Evolutionary conservation across 2,797 vertebrate genomes (phyloP), one percentile per base, ranked within the genome.

Genomic region (Microhierax caerulescens): DNA sequence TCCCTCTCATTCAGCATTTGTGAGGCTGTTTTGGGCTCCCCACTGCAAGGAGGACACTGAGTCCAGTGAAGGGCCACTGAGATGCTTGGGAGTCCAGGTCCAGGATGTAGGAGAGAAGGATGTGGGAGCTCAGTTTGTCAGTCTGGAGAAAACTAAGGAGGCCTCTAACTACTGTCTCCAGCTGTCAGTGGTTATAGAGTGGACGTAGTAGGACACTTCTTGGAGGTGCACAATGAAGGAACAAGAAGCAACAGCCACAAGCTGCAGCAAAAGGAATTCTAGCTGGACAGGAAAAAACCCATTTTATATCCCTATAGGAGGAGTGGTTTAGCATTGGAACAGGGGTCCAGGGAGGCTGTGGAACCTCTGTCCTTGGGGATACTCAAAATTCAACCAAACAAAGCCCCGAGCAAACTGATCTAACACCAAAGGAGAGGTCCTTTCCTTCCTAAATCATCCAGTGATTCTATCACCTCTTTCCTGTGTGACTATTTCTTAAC

Each of bases 261-360:
- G 19, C 5, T 70, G 17, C 72, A 63, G 25, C 43, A 45, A 80
- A 12, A 88, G 48, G 10, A 73, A 56, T 84, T 88, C 60, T 67
- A 92, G 19, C 24, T 47, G 30, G 43, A 34, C 9, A 7, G 39
- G 28, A 39, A 15, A 67, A 53, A 76, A 30, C 0, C 0, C 2
- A 2, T 3, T 24, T 53, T 41, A 15, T 21, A 7, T 12, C 45
- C 17, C 19, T 3, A 9, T 36, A 34, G 9, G 24, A 10, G 34
- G 24, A 74, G 9, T 51, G 34, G 5, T 68, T 74, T 43, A 74
- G 43, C 37, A 45, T n/a, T 79, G 37, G 51, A 61, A 30, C 10
- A 22, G 36, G 15, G 41, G 10, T 39, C 43, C 36, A 45, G 32
- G 20, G 48, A 18, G 15, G 48, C n/a, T 86, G 43, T 70, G n/a